A percentile compares a stretch with the other conserved stretches of the same genome.
phyloP scores from a whole-genome alignment of 2,113 vertebrate genomes.

The Dicrurus megarhynchus region DNA sequence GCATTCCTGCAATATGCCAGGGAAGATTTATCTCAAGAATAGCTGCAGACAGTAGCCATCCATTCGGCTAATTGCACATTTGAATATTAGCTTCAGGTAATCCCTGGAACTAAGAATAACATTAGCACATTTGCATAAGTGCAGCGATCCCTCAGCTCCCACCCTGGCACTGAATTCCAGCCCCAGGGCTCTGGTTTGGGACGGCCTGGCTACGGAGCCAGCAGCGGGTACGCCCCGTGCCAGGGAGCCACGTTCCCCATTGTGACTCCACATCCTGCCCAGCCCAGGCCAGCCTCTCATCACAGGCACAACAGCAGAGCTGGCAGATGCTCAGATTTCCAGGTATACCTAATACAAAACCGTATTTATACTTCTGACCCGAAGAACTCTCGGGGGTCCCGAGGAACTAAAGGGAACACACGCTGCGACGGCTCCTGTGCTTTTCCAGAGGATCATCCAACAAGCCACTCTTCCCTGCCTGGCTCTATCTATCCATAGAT shows the following conservation, averaged over 20 bases:
- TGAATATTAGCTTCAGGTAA: neutral
- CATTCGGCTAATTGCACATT: neutral
- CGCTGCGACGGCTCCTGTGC: neutral
- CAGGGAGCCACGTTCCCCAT: accelerated
- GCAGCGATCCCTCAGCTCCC: neutral
- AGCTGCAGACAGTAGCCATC: neutral
- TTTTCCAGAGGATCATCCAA: neutral
- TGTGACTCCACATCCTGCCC: neutral
- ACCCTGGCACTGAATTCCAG: neutral
- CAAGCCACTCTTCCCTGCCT: neutral
- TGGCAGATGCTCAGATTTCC: neutral
- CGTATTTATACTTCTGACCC: neutral
- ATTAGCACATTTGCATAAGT: neutral
- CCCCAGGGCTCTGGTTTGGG: neutral
- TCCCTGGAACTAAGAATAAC: neutral
- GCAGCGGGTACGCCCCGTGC: accelerated
- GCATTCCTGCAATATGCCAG: neutral
- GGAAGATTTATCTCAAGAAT: neutral
- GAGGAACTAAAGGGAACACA: accelerated
- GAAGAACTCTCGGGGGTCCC: neutral
- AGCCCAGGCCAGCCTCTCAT: neutral
- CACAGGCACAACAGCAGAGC: neutral
- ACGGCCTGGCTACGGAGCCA: accelerated
- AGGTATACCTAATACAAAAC: accelerated
- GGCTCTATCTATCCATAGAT: accelerated